Percentiles rank a stretch among this genome's conserved stretches.
Conservation (phyloP, 2,113 vertebrate genomes). For the Salvator merianae region DNA sequence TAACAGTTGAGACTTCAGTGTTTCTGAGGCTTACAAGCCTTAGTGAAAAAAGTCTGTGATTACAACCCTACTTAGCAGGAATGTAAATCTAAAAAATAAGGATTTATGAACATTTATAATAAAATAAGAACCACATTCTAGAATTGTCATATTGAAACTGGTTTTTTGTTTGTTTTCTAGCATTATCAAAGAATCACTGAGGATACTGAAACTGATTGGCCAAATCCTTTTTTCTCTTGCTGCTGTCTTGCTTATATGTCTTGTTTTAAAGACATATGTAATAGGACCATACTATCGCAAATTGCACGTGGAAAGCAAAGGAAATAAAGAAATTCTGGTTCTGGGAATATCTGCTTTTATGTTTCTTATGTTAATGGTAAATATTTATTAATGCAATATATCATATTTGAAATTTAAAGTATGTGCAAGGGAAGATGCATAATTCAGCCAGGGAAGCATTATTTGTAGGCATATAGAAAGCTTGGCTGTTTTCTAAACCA, state of each 20-base stretch:
- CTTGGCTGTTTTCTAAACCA: neutral
- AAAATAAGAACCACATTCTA: neutral
- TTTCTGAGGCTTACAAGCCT: neutral
- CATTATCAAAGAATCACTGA: conserved; percentile 79
- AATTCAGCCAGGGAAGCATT: neutral
- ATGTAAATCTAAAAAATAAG: neutral
- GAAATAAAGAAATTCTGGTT: conserved; percentile 93
- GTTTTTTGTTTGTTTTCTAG: conserved; percentile 60
- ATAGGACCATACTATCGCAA: conserved; percentile 93
- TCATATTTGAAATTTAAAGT: neutral
- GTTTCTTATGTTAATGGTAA: conserved; percentile 93
- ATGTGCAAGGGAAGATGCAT: neutral
- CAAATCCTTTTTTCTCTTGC: conserved; percentile 88
- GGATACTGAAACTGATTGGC: conserved; percentile 81
- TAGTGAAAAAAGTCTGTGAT: too few species aligned
- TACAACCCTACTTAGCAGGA: neutral
- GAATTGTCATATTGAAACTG: conserved; percentile 31
- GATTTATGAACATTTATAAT: neutral
- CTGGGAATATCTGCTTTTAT: conserved; percentile 91
- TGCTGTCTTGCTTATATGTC: conserved; percentile 85
- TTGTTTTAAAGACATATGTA: conserved; percentile 85
- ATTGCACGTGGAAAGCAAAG: conserved; percentile 89
- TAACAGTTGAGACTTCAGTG: conserved; percentile 7
- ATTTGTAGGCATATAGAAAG: neutral
- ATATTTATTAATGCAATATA: conserved; percentile 1